phyloP scores from a whole-genome alignment of 2,888 invertebrate species.

The Glaucopsyche alexis region DNA sequence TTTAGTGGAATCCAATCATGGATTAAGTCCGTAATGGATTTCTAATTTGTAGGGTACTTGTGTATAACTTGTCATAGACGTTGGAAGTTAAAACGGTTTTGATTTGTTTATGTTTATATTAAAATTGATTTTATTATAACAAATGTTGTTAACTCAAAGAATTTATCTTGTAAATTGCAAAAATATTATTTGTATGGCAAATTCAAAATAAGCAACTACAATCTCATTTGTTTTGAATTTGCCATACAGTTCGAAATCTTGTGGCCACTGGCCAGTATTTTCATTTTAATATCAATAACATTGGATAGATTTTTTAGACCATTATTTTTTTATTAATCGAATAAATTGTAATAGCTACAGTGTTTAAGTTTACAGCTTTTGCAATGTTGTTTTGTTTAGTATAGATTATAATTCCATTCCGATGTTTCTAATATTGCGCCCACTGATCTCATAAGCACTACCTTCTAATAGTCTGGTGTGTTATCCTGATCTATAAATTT shows the following conservation, averaged over 20 bases:
- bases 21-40: background rate
- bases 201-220: background rate
- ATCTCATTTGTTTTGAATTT: background rate
- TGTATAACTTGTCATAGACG: background rate
- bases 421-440: conserved; percentile 37
- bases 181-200: background rate
- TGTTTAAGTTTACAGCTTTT: background rate
- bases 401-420: conserved; percentile 29
- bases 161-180: no score
- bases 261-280: background rate
- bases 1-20: background rate
- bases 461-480: conserved; percentile 61
- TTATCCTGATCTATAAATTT: conserved; percentile 63
- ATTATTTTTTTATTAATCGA: background rate
- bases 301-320: background rate
- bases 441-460: conserved; percentile 71
- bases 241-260: background rate
- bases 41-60: background rate
- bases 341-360: background rate
- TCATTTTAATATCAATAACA: background rate
- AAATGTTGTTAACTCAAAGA: no score
- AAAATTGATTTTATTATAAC: no score
- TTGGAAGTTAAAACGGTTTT: background rate
- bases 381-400: conserved; percentile 27
- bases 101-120: background rate